These are phyloP conservation scores for Artibeus jamaicensis DNA, from an alignment of 2,797 vertebrate species.

Conservation along the genomic window DNA sequence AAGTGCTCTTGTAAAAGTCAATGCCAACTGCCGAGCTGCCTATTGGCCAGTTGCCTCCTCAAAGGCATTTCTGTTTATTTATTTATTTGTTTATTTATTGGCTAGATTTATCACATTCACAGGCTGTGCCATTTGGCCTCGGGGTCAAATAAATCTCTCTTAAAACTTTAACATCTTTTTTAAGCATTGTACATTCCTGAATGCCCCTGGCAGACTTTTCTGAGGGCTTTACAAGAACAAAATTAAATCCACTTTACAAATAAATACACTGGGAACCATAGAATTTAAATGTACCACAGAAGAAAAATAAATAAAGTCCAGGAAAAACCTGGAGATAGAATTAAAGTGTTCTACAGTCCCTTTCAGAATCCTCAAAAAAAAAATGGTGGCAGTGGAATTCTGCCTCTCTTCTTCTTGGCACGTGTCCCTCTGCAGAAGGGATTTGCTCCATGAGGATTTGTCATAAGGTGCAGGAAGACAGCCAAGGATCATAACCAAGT, in stretches of 20 bases:
- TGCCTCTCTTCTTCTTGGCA: neutral
- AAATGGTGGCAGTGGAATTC: neutral
- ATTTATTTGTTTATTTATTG: conserved; percentile 77
- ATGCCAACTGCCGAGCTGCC: conserved; percentile 33
- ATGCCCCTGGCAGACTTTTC: neutral
- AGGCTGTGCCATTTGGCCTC: conserved; percentile 61
- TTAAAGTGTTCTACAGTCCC: neutral
- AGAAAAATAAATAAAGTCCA: conserved; percentile 33
- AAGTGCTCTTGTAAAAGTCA: conserved; percentile 71
- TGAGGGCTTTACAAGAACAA: conserved; percentile 27
- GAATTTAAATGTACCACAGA: neutral
- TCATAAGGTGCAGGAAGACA: conserved; percentile 1
- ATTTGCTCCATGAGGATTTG: neutral
- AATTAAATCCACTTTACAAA: conserved; percentile 67
- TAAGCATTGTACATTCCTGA: neutral
- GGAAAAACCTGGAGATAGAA: neutral
- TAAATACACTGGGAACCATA: conserved; percentile 41
- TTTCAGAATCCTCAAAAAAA: neutral
- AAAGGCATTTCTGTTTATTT: conserved; percentile 67
- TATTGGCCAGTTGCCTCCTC: conserved; percentile 54
- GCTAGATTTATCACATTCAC: conserved; percentile 71
- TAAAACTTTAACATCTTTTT: conserved; percentile 55
- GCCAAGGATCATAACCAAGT: conserved; percentile 26
- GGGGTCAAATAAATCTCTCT: conserved; percentile 70
- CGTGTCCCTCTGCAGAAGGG: neutral